phyloP scores from a whole-genome alignment of 2,888 invertebrate species.

The Teinopalpus imperialis region DNA sequence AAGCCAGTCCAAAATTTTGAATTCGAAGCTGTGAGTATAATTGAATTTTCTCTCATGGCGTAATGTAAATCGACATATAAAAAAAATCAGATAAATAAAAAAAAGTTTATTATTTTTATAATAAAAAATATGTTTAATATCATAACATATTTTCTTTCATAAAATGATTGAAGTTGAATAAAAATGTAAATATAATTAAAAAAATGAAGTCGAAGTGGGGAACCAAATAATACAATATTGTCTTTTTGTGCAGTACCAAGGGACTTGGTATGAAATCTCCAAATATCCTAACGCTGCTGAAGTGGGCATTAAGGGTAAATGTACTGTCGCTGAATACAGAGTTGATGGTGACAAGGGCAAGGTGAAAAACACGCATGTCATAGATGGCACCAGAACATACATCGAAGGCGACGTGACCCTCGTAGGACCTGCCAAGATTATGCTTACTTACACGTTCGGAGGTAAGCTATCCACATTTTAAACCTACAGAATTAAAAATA shows the following conservation, averaged over 20 bases:
- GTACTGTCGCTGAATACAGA: slow-evolving; percentile 78
- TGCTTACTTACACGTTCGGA: slow-evolving; percentile 58
- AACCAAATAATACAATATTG: too few species aligned
- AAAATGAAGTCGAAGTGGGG: too few species aligned
- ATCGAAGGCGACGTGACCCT: slow-evolving; percentile 63
- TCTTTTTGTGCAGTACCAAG: slow-evolving; percentile 24
- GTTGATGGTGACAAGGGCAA: slow-evolving; percentile 60
- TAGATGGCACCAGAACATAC: slow-evolving; percentile 49
- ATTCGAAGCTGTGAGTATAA: slow-evolving; percentile 17
- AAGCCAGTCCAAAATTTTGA: slow-evolving; percentile 64
- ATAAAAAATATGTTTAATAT: too few species aligned
- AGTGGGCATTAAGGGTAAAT: slow-evolving; percentile 25
- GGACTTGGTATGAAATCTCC: slow-evolving; percentile 36
- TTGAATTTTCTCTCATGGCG: too few species aligned
- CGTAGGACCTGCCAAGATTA: slow-evolving; percentile 66
- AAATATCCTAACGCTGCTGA: slow-evolving; percentile 31
- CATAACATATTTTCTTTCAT: too few species aligned
- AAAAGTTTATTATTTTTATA: too few species aligned
- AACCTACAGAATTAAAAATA: neutral
- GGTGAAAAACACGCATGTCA: slow-evolving; percentile 59
- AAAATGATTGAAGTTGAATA: too few species aligned
- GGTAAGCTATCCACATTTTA: slow-evolving; percentile 36
- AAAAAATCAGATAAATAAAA: too few species aligned
- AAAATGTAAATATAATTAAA: too few species aligned
- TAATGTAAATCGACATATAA: too few species aligned